Base-by-base conservation (phyloP, 2,113 vertebrate species). In the Orycteropus afer region DNA sequence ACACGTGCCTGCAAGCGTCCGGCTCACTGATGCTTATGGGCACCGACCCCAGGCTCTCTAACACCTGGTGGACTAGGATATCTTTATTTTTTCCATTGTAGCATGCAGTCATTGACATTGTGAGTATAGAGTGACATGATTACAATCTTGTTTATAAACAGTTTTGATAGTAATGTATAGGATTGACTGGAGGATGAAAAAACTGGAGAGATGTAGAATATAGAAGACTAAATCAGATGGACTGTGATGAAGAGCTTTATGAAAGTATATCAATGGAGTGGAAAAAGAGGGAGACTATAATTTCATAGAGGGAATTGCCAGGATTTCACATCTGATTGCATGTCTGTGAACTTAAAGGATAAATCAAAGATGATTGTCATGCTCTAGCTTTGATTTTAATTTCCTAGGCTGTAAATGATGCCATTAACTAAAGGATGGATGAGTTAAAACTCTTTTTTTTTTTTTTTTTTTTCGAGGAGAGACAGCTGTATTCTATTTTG, bases 371-470 rank as follows among this genome's bases (percentile, higher is more conserved):
- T 88, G 73, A 81, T 12, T 63, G 73, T 45, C 14, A 55, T 51
- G 40, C 49, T 65, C 83, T 73, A 63, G n/a, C 53, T 81, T 86
- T 67, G 69, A 80, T 67, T 89, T 87, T 67, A 74, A 80, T 67
- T 89, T 87, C 85, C 37, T 86, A 57, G 65, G 3, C 47, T 73
- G 65, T 77, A 92, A 74, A 81, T n/a, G 45, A 85, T 49, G 37
- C 37, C 77, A 7, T 40, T 88, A 86, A 20, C 45, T 59, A 49
- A 88, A 79, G 49, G 51, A 37, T 73, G 17, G 77, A 80, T 20
- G 5, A 90, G 29, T 47, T 67, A 76, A 76, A 34, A 42, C 7
- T 11, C 45, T 69, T 32, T 57, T 37, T 5, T 77, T 76, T 65
- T 51, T 57, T 45, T 63, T 53, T 40, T 61, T 63, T 53, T 40